phyloP scores from a whole-genome alignment of 1,140 invertebrate species.

The Thereuonema tuberculata region DNA sequence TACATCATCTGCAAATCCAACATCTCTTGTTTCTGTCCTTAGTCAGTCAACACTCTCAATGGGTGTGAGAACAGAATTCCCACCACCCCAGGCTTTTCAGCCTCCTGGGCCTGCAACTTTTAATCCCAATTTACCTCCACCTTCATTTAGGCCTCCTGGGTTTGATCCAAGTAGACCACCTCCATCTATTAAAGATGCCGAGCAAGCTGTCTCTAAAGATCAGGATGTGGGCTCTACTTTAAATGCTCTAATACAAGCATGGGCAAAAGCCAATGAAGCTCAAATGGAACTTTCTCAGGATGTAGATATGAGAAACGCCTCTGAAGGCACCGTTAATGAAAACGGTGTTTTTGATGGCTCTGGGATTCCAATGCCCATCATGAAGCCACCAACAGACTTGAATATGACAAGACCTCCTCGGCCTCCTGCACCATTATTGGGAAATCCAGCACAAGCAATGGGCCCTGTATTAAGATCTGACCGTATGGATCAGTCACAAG shows the following conservation, averaged over 20 bases:
- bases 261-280: neutral
- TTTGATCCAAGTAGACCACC: neutral
- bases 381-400: too few species aligned
- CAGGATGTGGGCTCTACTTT: neutral
- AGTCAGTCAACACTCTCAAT: neutral
- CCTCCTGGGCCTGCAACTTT: neutral
- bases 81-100: neutral
- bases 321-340: too few species aligned
- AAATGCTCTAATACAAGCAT: neutral
- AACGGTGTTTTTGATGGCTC: too few species aligned
- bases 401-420: neutral
- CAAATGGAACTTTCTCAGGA: neutral
- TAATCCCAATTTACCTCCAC: neutral
- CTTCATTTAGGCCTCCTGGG: neutral
- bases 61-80: neutral
- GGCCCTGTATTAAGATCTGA: neutral
- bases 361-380: too few species aligned
- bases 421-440: neutral
- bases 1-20: neutral
- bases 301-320: neutral
- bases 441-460: constrained; percentile 6
- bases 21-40: too few species aligned
- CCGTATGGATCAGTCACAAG: neutral
- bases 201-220: neutral
- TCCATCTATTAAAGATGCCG: neutral